Evolutionary conservation across 2,113 vertebrate genomes (phyloP).

Genomic region (Noturus placidus): DNA sequence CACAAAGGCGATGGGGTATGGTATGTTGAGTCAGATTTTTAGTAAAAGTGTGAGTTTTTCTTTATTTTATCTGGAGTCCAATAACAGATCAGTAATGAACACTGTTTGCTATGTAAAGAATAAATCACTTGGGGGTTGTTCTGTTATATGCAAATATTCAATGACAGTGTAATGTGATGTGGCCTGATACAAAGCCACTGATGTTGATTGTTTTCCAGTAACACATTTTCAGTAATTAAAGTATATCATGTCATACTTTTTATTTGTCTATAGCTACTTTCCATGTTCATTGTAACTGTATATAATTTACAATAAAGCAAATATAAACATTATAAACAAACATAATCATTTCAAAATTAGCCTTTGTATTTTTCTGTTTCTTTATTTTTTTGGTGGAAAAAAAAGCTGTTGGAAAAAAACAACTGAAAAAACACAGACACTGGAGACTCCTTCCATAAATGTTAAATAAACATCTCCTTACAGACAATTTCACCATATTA

Average conservation of each 20-base stretch:
- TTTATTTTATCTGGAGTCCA: background rate
- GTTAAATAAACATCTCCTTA: background rate
- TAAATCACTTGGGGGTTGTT: background rate
- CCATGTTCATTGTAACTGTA: background rate
- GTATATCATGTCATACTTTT: background rate
- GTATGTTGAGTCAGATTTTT: background rate
- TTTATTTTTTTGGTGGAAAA: background rate
- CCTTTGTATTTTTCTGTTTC: background rate
- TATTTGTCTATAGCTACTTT: background rate
- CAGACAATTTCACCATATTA: background rate
- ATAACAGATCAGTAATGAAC: background rate
- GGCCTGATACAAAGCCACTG: background rate
- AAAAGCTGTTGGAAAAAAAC: too few relatives aligned
- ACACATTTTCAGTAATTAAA: background rate
- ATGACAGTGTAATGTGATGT: background rate
- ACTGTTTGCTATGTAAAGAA: background rate
- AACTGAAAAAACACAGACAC: background rate
- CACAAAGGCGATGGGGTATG: background rate
- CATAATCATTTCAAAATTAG: background rate
- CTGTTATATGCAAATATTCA: background rate
- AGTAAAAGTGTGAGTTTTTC: background rate
- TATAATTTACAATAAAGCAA: background rate
- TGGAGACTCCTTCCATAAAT: conserved; percentile 3
- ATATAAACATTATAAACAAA: background rate
- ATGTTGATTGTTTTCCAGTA: background rate